Evolutionary conservation across 2,113 vertebrate genomes (phyloP).

Genomic region (Pelecanus crispus): DNA sequence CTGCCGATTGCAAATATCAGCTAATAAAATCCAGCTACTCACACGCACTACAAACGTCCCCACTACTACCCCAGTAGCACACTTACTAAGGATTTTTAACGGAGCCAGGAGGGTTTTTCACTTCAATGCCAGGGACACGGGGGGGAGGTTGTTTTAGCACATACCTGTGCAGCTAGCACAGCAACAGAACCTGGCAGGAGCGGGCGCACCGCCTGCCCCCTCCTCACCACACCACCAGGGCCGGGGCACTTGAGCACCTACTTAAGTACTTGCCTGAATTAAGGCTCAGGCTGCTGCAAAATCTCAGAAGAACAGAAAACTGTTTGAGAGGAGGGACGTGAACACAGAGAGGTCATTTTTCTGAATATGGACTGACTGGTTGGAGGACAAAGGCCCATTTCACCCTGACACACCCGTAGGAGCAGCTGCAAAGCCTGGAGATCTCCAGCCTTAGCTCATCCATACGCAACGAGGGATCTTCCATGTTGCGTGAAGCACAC

Average conservation of each 20-base stretch:
- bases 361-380: not conserved
- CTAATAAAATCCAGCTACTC: not conserved
- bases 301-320: conserved; percentile 13
- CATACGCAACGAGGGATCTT: rapidly evolving
- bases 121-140: not conserved
- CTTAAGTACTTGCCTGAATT: conserved; percentile 5
- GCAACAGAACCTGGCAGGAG: not conserved
- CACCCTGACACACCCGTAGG: not conserved
- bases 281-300: not conserved
- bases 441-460: not conserved
- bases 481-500: not conserved
- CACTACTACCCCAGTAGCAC: not conserved
- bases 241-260: not conserved
- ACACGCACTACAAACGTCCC: not conserved
- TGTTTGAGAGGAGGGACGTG: not conserved
- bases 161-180: not conserved
- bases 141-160: no score
- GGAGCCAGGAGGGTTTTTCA: no score
- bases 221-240: not conserved
- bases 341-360: conserved; percentile 43
- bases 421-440: conserved; percentile 3
- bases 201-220: not conserved
- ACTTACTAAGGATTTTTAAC: not conserved
- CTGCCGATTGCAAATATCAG: not conserved
- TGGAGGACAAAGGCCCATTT: conserved; percentile 27